Conservation (phyloP, 2,888 invertebrate species). For the Aphodius granarius region DNA sequence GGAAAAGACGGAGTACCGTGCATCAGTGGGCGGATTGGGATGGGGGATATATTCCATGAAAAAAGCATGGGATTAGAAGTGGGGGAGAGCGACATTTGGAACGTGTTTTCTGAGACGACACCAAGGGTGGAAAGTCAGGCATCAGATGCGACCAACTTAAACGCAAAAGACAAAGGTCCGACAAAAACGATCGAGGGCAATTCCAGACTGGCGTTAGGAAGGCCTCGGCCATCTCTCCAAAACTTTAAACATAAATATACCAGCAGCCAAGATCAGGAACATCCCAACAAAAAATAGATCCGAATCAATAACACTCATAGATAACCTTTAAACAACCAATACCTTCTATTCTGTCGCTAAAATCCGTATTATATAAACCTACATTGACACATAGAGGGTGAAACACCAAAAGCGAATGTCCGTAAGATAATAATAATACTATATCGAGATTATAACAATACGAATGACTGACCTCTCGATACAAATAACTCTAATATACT, state of each 20-base stretch:
- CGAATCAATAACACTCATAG: not conserved
- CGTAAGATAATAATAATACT: too few species aligned
- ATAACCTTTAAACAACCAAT: not conserved
- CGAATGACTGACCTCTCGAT: too few species aligned
- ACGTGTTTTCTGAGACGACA: not conserved
- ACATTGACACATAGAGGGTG: too few species aligned
- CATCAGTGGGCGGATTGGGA: not conserved
- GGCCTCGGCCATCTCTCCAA: not conserved
- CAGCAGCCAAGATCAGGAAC: not conserved
- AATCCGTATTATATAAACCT: too few species aligned
- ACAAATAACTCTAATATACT: too few species aligned
- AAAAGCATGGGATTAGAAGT: not conserved
- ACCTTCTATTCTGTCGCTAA: too few species aligned
- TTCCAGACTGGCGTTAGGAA: not conserved
- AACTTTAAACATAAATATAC: not conserved
- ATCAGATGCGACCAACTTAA: not conserved
- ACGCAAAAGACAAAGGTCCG: not conserved
- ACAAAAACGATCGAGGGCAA: not conserved
- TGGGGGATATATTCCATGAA: not conserved
- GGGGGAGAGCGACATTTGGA: not conserved
- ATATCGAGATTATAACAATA: too few species aligned
- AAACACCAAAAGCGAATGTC: too few species aligned
- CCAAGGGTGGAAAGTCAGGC: not conserved
- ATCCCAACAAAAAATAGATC: not conserved
- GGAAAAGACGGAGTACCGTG: not conserved